phyloP scores from a whole-genome alignment of 2,113 vertebrate species.

The Campylomormyrus tamandua region DNA sequence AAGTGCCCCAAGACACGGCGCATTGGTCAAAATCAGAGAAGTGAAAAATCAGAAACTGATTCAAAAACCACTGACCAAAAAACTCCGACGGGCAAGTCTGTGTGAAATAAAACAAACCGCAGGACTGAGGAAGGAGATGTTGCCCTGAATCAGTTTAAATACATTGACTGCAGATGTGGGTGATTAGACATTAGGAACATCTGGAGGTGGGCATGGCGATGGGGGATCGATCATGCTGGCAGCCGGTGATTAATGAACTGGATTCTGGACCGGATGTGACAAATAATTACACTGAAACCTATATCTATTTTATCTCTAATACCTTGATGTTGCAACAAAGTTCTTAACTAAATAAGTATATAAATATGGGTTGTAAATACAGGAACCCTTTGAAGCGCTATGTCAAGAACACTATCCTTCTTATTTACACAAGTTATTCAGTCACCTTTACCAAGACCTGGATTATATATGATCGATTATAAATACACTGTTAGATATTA shows the following conservation, averaged over 20 bases:
- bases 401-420: not conserved
- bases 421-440: constrained; percentile 1
- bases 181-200: not conserved
- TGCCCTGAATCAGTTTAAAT: not conserved
- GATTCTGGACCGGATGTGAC: not conserved
- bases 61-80: not conserved
- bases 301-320: not conserved
- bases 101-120: not conserved
- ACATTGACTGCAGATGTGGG: not conserved
- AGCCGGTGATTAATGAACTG: not conserved
- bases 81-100: not conserved
- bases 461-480: not conserved
- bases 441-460: not conserved
- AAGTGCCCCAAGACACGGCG: not conserved
- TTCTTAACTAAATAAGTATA: not conserved
- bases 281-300: not conserved
- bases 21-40: not conserved
- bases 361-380: not conserved
- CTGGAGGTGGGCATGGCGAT: not conserved
- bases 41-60: not conserved
- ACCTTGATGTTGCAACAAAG: constrained; percentile 1
- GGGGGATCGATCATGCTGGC: not conserved
- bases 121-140: not conserved
- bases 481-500: not conserved
- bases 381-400: not conserved